Conservation (phyloP, 2,797 vertebrate genomes). For the Psittacula derbiana region DNA sequence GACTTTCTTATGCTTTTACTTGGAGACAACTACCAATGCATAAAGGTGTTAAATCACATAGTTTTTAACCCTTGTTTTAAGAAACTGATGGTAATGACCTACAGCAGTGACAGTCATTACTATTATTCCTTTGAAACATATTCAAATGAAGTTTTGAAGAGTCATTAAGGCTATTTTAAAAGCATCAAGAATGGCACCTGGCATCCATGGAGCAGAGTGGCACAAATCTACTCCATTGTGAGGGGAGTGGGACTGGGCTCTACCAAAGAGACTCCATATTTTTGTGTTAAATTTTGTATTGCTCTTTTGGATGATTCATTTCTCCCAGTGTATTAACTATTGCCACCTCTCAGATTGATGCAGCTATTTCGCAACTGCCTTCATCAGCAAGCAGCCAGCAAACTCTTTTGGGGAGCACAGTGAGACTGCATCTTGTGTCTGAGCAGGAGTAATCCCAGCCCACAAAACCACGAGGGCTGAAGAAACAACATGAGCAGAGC, state of each 20-base stretch:
- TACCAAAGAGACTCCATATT: neutral
- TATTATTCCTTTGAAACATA: neutral
- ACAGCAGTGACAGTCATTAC: neutral
- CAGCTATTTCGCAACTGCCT: neutral
- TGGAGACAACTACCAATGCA: neutral
- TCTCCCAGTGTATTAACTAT: neutral
- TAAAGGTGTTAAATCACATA: neutral
- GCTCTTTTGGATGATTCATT: neutral
- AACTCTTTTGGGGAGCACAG: neutral
- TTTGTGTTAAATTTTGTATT: neutral
- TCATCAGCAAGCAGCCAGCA: neutral
- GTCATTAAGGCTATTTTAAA: neutral
- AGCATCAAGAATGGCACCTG: neutral
- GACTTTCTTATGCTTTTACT: neutral
- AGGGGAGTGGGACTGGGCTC: neutral
- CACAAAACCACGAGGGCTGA: neutral
- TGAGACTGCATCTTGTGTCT: neutral
- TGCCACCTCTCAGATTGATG: neutral
- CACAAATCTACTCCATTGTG: neutral
- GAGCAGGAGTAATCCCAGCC: neutral
- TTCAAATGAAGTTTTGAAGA: neutral
- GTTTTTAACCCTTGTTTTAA: neutral
- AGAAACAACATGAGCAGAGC: neutral
- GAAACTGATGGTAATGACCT: neutral
- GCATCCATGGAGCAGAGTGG: neutral